phyloP scores from a whole-genome alignment of 2,113 vertebrate genomes.

The Podarcis cretensis region DNA sequence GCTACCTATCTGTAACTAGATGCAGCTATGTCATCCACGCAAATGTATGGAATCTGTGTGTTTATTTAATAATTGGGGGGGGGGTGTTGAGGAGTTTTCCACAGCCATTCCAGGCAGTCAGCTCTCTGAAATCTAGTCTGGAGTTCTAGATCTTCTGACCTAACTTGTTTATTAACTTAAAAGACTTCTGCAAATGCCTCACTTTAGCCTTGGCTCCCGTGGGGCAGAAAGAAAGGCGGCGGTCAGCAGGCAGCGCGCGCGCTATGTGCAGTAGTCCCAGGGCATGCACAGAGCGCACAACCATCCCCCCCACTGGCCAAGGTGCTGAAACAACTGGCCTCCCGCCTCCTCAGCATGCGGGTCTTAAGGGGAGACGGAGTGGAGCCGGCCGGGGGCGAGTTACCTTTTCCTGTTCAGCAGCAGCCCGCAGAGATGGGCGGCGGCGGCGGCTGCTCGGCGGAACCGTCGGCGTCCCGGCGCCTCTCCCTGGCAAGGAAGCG shows the following conservation, averaged over 20 bases:
- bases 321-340: neutral
- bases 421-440: slow-evolving; percentile 52
- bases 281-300: neutral
- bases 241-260: neutral
- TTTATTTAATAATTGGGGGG: neutral
- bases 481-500: neutral
- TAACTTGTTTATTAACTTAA: neutral
- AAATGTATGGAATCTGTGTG: neutral
- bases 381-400: neutral
- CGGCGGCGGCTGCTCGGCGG: neutral
- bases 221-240: neutral
- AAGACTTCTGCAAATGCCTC: neutral
- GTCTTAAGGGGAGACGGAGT: neutral
- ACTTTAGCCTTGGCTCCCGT: neutral
- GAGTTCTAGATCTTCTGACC: neutral
- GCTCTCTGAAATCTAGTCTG: neutral
- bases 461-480: neutral
- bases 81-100: neutral
- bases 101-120: neutral
- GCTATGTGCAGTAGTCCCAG: too few species aligned
- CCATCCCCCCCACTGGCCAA: neutral
- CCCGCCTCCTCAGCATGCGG: neutral
- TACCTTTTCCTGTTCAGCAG: slow-evolving; percentile 48
- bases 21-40: neutral
- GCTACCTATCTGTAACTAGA: too few species aligned